Conservation (phyloP, 2,797 vertebrate species). For the Nannoperca australis region DNA sequence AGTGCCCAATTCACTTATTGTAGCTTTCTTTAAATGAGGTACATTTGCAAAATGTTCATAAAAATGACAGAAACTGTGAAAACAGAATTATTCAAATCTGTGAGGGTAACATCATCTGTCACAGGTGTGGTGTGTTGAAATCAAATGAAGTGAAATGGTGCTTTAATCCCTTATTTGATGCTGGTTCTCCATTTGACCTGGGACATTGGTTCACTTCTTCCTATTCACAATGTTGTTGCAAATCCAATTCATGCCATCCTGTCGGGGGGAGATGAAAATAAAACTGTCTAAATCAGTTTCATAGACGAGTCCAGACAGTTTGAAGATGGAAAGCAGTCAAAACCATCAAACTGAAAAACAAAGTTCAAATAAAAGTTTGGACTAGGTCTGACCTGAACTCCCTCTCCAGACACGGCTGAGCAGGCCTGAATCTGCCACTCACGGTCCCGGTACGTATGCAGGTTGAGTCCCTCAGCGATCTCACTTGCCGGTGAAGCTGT, state of each 20-base stretch:
- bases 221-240: conserved; percentile 88
- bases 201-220: conserved; percentile 81
- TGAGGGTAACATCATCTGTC: conserved; percentile 16
- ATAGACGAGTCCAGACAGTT: neutral
- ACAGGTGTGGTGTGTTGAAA: conserved; percentile 15
- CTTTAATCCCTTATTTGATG: conserved; percentile 31
- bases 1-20: conserved; percentile 19
- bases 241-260: conserved; percentile 92
- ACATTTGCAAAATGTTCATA: conserved; percentile 57
- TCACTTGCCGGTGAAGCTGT: conserved; percentile 89
- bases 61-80: conserved; percentile 70
- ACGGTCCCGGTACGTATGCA: conserved; percentile 90
- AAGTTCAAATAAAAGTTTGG: neutral
- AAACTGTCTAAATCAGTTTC: conserved; percentile 5
- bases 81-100: conserved; percentile 48
- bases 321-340: neutral
- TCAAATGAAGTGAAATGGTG: conserved; percentile 2
- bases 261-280: conserved; percentile 34
- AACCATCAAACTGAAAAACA: neutral
- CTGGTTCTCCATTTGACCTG: conserved; percentile 20
- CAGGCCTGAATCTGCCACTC: conserved; percentile 95
- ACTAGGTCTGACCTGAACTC: conserved; percentile 87
- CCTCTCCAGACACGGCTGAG: conserved; percentile 91
- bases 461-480: conserved; percentile 90
- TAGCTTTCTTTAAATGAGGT: conserved; percentile 31